Base-by-base conservation (phyloP, 2,888 invertebrate species). In the Caenorhabditis sinica region DNA sequence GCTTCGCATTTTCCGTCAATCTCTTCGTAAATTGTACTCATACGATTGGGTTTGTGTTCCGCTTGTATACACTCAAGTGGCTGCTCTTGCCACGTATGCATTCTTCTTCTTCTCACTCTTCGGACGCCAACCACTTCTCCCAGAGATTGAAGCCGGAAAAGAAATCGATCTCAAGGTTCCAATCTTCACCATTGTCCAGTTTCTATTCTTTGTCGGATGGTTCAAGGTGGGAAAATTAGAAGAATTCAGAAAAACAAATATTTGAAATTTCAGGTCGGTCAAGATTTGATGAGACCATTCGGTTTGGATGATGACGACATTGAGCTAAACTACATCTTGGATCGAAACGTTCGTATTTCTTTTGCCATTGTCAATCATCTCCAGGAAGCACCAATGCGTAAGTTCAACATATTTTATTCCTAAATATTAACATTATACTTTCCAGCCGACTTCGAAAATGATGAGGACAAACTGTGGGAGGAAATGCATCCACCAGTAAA, bases 81-180 rank as follows among this genome's bases (percentile, higher is more conserved):
- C 93, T 9, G 93, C 93, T 0, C 86, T 93, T 58, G 93, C 93
- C 5, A 93, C 93, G 6, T 93, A 93, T 81, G 91, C 92, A n/a
- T 93, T 93, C 87, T 93, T 93, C 86, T 92, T 92, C 2, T 92
- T 93, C 65, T 91, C 92, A 75, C 87, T 93, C 28, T 89, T 93
- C 43, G 93, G 93, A 28, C 90, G 93, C 8, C 93, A 93, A 87
- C 43, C 83, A 13, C 69, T 88, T 2, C 28, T 86, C n/a, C 81
- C 84, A 9, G 86, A 88, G 25, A 75, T 88, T 30, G 68, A 85
- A 51, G 63, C 69, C 4, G 82, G 82, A 28, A 74, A 74, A 56
- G 85, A 86, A 25, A 79, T 90, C n/a, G 89, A 90, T 72, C 49
- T 88, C 51, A 66, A 40, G 23, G 69, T 90, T 11, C 90, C 90